Evolutionary conservation across 2,888 invertebrate genomes (phyloP).

Genomic region (Lissonota sp.): DNA sequence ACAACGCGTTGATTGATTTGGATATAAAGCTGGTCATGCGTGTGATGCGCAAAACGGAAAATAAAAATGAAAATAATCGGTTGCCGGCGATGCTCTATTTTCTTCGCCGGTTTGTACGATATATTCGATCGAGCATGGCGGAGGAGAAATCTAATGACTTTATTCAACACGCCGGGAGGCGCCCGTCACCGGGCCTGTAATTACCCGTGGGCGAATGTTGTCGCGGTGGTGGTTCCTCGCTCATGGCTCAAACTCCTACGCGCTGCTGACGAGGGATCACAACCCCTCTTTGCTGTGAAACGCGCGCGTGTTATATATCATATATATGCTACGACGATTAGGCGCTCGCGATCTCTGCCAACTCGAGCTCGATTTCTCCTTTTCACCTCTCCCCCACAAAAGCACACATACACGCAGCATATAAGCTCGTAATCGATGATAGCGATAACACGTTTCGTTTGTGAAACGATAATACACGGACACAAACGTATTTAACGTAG

Average conservation of each 20-base stretch:
- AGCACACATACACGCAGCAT: no score
- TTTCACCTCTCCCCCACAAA: neutral
- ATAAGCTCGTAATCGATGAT: no score
- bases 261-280: slow-evolving; percentile 55
- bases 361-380: slow-evolving; percentile 15
- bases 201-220: slow-evolving; percentile 79
- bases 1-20: no score
- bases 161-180: slow-evolving; percentile 73
- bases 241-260: slow-evolving; percentile 6
- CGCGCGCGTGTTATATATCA: neutral
- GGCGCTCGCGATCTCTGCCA: slow-evolving; percentile 35
- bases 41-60: no score
- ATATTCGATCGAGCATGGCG: no score
- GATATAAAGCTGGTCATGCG: no score
- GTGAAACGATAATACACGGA: slow-evolving; percentile 52
- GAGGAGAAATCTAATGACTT: slow-evolving; percentile 81
- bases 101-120: no score
- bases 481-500: no score
- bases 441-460: neutral
- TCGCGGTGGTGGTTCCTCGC: slow-evolving; percentile 68
- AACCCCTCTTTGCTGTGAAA: slow-evolving; percentile 58
- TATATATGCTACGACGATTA: no score
- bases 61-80: no score
- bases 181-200: slow-evolving; percentile 79
- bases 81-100: no score